A percentile compares a stretch with the other conserved stretches of the same genome.
Evolutionary conservation across 2,888 invertebrate species (phyloP).

Genomic region (Crossocerus cetratus): DNA sequence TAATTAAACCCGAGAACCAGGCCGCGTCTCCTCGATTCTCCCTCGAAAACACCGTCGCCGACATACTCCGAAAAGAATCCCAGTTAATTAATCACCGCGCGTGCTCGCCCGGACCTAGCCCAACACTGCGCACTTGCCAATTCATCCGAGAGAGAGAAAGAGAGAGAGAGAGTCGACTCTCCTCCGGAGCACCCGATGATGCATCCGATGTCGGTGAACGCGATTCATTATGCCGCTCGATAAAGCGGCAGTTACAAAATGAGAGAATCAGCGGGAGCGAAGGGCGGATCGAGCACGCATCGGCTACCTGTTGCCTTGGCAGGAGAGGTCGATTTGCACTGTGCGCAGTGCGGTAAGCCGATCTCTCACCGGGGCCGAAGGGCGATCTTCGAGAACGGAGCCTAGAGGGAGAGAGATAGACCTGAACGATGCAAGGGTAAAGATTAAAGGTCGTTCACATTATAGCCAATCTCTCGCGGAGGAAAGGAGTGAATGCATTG

Average conservation of each 20-base stretch:
- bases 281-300: neutral
- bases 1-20: conserved; percentile 36
- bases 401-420: neutral
- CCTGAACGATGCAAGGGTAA: neutral
- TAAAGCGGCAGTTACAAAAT: conserved; percentile 27
- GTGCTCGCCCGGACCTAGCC: too few species aligned
- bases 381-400: conserved; percentile 1
- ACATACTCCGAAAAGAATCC: too few species aligned
- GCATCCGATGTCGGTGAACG: conserved; percentile 9
- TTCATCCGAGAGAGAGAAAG: too few species aligned
- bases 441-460: neutral
- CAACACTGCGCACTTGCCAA: too few species aligned
- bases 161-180: too few species aligned
- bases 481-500: neutral
- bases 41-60: too few species aligned
- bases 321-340: conserved; percentile 23
- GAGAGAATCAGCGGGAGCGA: neutral
- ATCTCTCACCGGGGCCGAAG: conserved; percentile 23
- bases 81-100: too few species aligned
- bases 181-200: too few species aligned
- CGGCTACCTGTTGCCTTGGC: conserved; percentile 23
- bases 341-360: conserved; percentile 10
- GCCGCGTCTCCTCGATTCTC: too few species aligned
- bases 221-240: conserved; percentile 32
- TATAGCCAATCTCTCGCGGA: neutral